phyloP scores from a whole-genome alignment of 2,113 vertebrate genomes.

The Mystacornis crossleyi region DNA sequence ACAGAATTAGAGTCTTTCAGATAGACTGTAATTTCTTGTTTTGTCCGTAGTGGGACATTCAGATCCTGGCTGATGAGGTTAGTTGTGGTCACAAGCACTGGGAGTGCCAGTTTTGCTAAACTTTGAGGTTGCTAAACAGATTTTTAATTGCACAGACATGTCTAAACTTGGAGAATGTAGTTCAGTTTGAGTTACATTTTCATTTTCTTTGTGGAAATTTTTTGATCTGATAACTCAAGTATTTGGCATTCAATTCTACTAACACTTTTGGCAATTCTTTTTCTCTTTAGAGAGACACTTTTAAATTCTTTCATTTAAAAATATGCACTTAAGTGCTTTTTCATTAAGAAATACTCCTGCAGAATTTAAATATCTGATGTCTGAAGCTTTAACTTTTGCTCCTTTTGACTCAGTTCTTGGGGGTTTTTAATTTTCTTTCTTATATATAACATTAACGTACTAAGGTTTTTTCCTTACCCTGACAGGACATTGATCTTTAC shows the following conservation, averaged over 20 bases:
- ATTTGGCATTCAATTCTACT: not conserved
- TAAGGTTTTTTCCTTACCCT: not conserved
- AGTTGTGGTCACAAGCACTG: not conserved
- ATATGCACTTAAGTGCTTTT: not conserved
- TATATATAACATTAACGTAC: not conserved
- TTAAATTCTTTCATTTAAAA: not conserved
- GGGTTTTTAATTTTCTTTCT: not conserved
- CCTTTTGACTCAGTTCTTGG: not conserved
- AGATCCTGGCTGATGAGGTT: slow-evolving; percentile 12
- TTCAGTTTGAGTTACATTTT: not conserved
- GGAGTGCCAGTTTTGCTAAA: slow-evolving; percentile 15
- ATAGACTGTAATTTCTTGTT: not conserved
- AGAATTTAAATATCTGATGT: not conserved
- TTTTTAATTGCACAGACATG: not conserved
- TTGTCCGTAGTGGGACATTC: not conserved
- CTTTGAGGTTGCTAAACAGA: slow-evolving; percentile 11
- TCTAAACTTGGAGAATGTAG: not conserved
- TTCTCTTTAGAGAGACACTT: not conserved
- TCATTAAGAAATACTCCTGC: not conserved
- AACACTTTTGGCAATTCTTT: not conserved
- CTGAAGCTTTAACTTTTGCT: not conserved
- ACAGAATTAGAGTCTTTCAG: not conserved
- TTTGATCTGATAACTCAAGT: not conserved
- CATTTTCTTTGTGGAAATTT: not conserved
- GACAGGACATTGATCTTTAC: not conserved